Base-by-base conservation (phyloP, 2,113 vertebrate genomes). In the Misgurnus anguillicaudatus region DNA sequence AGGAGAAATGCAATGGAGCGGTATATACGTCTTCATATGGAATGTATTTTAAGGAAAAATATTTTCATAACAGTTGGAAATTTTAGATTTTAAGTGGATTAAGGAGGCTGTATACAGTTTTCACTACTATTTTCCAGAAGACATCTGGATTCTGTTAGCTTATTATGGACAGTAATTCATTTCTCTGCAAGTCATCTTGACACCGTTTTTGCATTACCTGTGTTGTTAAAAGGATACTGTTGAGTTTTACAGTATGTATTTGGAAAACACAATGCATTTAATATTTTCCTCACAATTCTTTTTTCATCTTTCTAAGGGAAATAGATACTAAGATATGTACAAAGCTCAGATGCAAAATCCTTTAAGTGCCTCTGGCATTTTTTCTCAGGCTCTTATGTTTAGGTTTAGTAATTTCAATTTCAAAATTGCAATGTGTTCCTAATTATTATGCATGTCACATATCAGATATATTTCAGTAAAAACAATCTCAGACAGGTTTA, bases 51-150 rank as follows among this genome's bases (percentile, higher is more conserved):
- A 80, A 84, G 81, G 81, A 79, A 88, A 90, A 89, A 89, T 89
- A 90, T 91, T 92, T 90, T 91, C 82, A 89, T 85, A 89, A 89
- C 87, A 86, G 86, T 90, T 90, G 87, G 82, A 89, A 89, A 91
- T 90, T 84, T 87, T 86, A 87, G 85, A 90, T 90, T 89, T 90
- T 88, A 90, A 86, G 82, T 69, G 71, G 87, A 90, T 93, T 89
- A 90, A 83, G 82, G 75, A 82, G 82, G 73, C 83, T 80, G 79
- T 85, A 84, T 67, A 87, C 78, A 83, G 65, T 87, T 68, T 65
- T 78, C 36, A 39, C 47, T 65, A 21, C 21, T 70, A 39, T 48
- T 78, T 73, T 62, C 82, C 76, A 83, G 67, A 74, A 19, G 73
- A 87, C 88, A 91, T 91, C 89, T 93, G 91, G 87, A 79, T 75